Evolutionary conservation across 1,140 invertebrate species (phyloP).

Genomic region (Tenebrio molitor): DNA sequence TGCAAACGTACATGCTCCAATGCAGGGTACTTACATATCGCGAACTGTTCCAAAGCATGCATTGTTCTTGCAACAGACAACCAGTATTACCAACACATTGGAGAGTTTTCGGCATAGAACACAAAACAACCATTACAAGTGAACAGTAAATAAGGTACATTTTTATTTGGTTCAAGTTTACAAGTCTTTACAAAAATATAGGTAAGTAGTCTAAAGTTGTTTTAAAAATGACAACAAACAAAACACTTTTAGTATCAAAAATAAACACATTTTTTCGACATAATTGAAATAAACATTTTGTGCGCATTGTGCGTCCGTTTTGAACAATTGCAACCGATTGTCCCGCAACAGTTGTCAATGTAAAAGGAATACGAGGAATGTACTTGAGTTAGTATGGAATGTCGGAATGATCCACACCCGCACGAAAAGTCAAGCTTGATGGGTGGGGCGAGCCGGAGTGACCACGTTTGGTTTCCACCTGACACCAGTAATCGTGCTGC

Average conservation of each 20-base stretch:
- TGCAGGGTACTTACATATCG: constrained; percentile 85
- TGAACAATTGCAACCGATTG: constrained; percentile 16
- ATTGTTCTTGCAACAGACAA: constrained; percentile 75
- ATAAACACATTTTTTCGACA: not conserved
- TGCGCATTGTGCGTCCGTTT: constrained; percentile 40
- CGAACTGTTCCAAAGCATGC: constrained; percentile 87
- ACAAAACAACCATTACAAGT: constrained; percentile 28
- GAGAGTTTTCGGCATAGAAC: constrained; percentile 27
- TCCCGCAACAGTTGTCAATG: too few relatives aligned
- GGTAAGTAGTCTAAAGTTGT: too few relatives aligned
- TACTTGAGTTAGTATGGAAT: constrained; percentile 15
- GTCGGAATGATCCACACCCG: not conserved
- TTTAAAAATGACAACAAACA: not conserved
- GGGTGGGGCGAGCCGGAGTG: constrained; percentile 39
- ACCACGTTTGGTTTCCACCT: constrained; percentile 58
- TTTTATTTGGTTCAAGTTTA: constrained; percentile 2
- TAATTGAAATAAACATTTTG: constrained; percentile 2
- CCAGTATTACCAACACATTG: constrained; percentile 58
- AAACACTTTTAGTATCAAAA: constrained; percentile 29
- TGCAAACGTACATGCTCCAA: constrained; percentile 21
- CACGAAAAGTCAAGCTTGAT: constrained; percentile 12
- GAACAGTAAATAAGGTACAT: constrained; percentile 5
- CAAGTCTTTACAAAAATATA: not conserved
- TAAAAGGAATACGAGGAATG: not conserved
- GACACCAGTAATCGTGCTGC: constrained; percentile 56